A percentile compares a stretch with the other conserved stretches of the same genome.
Conservation (phyloP, 1,140 invertebrate species). For the Lepidurus arcticus region DNA sequence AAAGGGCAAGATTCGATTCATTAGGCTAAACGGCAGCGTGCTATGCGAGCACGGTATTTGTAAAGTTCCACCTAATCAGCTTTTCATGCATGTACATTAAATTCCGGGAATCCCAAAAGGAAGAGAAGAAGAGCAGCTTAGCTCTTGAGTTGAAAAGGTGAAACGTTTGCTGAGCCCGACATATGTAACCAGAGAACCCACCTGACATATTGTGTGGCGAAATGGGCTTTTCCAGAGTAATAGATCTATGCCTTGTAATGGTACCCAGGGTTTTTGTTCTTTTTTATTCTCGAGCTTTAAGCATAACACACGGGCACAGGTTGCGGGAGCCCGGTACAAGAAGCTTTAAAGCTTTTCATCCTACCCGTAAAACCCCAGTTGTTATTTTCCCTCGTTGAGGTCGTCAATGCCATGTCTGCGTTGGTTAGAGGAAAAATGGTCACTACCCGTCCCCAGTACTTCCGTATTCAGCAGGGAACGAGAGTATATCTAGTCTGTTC, state of each 20-base stretch:
- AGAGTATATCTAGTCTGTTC: too few relatives aligned
- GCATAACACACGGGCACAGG: not conserved
- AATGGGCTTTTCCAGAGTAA: constrained; percentile 9
- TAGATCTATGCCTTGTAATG: not conserved
- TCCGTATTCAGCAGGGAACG: too few relatives aligned
- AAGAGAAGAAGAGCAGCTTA: not conserved
- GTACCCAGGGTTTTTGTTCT: constrained; percentile 18
- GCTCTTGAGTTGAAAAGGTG: not conserved
- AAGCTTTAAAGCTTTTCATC: too few relatives aligned
- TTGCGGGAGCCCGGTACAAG: too few relatives aligned
- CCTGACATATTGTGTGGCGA: constrained; percentile 20
- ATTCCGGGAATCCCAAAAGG: not conserved
- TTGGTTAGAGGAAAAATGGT: too few relatives aligned
- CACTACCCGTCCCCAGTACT: too few relatives aligned
- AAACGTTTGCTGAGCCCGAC: not conserved
- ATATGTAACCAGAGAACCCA: not conserved
- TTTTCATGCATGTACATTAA: not conserved
- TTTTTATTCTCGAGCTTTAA: constrained; percentile 24
- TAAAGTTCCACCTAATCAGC: not conserved
- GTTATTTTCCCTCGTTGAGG: too few relatives aligned
- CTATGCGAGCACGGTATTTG: not conserved
- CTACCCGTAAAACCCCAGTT: too few relatives aligned
- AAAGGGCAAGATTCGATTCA: too few relatives aligned
- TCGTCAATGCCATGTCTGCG: too few relatives aligned
- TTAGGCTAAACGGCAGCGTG: too few relatives aligned